Base-by-base conservation (phyloP, 2,113 vertebrate genomes). In the Takifugu bimaculatus region DNA sequence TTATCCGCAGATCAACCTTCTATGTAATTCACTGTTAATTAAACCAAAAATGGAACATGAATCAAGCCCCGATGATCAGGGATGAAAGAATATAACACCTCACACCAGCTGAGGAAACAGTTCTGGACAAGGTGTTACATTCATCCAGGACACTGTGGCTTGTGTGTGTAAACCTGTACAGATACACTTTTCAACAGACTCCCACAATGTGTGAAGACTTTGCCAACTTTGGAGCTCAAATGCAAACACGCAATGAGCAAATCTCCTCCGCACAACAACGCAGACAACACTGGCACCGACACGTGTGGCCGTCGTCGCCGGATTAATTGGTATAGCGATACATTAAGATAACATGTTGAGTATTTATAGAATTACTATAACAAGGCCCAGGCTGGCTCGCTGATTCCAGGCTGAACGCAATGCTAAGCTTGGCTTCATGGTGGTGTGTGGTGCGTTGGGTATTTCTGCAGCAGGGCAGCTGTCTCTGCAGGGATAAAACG, bases 31-130 rank as follows among this genome's bases (percentile, higher is more conserved):
- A 20, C 20, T 45, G 1, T 45, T 45, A 45, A 45, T 43, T 14
- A 28, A 15, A 51, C 42, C 65, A 53, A 58, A 53, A 45, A 20
- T n/a, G 48, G 49, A 7, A 4, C 10, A 1, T 57, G 32, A 54
- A 45, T 28, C 43, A 6, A 60, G 35, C 12, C 45, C 0, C 9
- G 43, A 56, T 67, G 52, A 60, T 48, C 44, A 9, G 39, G 13
- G 4, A 2, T 3, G 44, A 29, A 54, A 70, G 66, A 58, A 1
- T 26, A 13, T 63, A 39, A 63, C 42, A 20, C 76, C 56, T 29
- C 44, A 13, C 26, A 15, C 13, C 66, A 71, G 71, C 71, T 67
- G 67, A 64, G 59, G 42, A 53, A 74, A 70, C 52, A 43, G 35
- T 25, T 20, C 35, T 3, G 35, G 35, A 3, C 35, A 4, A 35